These are phyloP conservation scores for Pipistrellus pygmaeus DNA, from an alignment of 2,797 vertebrate genomes.

Conservation along the genomic window DNA sequence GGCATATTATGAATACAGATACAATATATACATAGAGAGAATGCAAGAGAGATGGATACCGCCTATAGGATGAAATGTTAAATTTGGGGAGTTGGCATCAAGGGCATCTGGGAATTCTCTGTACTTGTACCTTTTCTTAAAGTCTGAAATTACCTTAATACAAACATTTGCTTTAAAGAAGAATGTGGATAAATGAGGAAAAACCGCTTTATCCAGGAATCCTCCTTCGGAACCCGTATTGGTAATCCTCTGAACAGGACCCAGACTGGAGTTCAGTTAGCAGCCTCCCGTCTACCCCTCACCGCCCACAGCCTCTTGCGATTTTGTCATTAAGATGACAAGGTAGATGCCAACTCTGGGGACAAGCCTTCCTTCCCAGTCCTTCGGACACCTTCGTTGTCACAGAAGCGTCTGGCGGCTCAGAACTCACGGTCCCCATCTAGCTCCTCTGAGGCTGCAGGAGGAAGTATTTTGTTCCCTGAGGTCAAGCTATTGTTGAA, in stretches of 20 bases:
- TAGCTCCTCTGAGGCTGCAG: background rate
- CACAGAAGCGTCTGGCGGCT: background rate
- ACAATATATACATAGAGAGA: background rate
- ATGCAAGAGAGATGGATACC: background rate
- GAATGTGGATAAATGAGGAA: background rate
- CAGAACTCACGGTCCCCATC: accelerated
- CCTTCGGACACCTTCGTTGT: background rate
- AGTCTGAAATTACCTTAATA: background rate
- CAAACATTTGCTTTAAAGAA: background rate
- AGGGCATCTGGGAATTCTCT: no score
- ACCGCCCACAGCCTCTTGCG: background rate
- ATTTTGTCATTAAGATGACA: background rate
- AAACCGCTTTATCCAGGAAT: background rate
- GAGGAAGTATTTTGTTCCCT: background rate
- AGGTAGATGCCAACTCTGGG: no score
- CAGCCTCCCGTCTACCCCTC: no score
- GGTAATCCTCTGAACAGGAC: background rate
- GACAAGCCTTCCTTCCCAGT: background rate
- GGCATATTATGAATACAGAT: background rate
- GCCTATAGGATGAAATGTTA: background rate
- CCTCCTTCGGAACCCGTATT: background rate
- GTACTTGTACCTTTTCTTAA: background rate
- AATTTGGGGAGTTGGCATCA: accelerated
- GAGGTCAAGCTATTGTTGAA: background rate
- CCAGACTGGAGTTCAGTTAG: background rate